A percentile compares a stretch with the other conserved stretches of the same genome.
These are phyloP conservation scores for Aproaerema taeniolella DNA, from an alignment of 2,888 invertebrate genomes.

Conservation along the genomic window DNA sequence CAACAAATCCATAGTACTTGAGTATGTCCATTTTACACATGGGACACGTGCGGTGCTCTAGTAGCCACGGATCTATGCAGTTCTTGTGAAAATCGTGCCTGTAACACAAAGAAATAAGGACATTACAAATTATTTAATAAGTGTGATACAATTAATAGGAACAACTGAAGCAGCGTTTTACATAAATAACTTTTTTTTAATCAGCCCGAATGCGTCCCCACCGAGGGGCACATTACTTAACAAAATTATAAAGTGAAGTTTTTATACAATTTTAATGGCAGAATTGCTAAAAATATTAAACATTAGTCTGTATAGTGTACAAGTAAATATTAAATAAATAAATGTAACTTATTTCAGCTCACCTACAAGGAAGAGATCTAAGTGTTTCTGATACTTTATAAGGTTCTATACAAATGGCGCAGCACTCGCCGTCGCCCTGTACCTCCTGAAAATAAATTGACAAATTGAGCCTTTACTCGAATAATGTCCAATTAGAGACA, in stretches of 20 bases:
- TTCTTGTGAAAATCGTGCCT: conserved; percentile 97
- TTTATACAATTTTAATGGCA: too few relatives aligned
- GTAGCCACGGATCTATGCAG: conserved; percentile 97
- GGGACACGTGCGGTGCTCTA: conserved; percentile 96
- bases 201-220: too few relatives aligned
- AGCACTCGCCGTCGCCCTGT: conserved; percentile 91
- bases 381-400: conserved; percentile 93
- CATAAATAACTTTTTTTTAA: too few relatives aligned
- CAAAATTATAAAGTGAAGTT: too few relatives aligned
- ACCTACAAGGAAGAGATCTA: conserved; percentile 95
- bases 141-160: too few relatives aligned
- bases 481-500: too few relatives aligned
- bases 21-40: conserved; percentile 98
- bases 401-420: conserved; percentile 96
- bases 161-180: too few relatives aligned
- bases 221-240: too few relatives aligned
- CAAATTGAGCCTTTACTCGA: too few relatives aligned
- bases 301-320: too few relatives aligned
- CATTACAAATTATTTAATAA: background rate
- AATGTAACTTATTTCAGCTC: conserved; percentile 39
- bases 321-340: too few relatives aligned
- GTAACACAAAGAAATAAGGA: conserved; percentile 32
- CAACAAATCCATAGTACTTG: conserved; percentile 91
- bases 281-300: too few relatives aligned
- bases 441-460: conserved; percentile 77